Evolutionary conservation across 2,113 vertebrate species (phyloP).

Genomic region (Lepus americanus): DNA sequence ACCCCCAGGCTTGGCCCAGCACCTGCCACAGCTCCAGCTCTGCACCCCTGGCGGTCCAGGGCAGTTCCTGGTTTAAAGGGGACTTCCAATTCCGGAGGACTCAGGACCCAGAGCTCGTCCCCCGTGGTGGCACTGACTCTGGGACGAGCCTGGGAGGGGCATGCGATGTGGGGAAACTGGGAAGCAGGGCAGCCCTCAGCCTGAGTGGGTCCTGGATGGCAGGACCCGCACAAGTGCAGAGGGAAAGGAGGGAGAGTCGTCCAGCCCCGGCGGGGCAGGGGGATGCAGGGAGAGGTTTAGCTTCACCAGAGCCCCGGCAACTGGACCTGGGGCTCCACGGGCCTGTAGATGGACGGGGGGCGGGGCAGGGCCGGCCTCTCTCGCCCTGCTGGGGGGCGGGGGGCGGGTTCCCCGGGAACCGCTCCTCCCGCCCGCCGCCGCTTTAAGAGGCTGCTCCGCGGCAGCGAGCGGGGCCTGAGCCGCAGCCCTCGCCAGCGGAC

Average conservation of each 20-base stretch:
- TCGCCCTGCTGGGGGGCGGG: constrained; percentile 67
- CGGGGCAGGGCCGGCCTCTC: constrained; percentile 54
- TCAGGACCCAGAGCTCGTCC: background rate
- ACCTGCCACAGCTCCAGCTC: background rate
- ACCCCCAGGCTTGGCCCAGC: background rate
- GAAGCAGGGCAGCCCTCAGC: background rate
- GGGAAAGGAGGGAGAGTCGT: background rate
- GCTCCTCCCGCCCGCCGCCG: constrained; percentile 84
- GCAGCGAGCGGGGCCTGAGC: constrained; percentile 70
- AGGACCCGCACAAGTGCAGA: background rate
- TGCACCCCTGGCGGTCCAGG: background rate
- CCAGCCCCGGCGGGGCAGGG: background rate
- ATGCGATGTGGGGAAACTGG: background rate
- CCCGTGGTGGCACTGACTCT: background rate
- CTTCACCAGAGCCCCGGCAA: background rate
- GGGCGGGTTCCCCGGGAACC: constrained; percentile 48
- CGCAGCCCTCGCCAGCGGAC: constrained; percentile 57
- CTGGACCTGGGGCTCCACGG: background rate
- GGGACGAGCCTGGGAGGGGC: background rate
- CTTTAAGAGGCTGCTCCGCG: constrained; percentile 89
- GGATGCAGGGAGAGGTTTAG: background rate
- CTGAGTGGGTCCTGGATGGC: background rate
- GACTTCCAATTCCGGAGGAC: background rate
- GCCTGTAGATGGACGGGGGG: background rate
- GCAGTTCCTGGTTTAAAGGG: background rate